Evolutionary conservation across 2,113 vertebrate species (phyloP).

Genomic region (Chionomys nivalis): DNA sequence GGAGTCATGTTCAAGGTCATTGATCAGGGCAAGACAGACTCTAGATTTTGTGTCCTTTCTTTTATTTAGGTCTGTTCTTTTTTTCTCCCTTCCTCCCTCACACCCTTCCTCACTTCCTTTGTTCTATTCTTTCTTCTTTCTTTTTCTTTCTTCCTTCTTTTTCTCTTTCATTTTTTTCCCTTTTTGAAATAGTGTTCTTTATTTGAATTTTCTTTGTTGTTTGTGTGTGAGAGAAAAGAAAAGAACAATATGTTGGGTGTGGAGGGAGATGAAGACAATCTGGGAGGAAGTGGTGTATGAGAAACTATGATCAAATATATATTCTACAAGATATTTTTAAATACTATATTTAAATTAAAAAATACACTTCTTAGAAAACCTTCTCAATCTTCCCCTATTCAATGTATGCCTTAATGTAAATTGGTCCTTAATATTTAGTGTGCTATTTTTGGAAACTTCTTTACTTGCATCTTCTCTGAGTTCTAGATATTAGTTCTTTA

Average conservation of each 20-base stretch:
- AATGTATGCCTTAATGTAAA: not conserved
- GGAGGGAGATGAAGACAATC: not conserved
- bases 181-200: not conserved
- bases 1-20: not conserved
- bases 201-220: not conserved
- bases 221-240: not conserved
- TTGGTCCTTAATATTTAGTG: not conserved
- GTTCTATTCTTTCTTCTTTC: too few species aligned
- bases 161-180: not conserved
- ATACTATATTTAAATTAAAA: not conserved
- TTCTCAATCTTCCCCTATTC: not conserved
- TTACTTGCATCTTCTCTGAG: not conserved
- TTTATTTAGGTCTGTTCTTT: not conserved
- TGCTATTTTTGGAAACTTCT: not conserved
- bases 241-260: not conserved
- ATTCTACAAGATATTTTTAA: not conserved
- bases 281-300: not conserved
- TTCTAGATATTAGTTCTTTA: not conserved
- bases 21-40: not conserved
- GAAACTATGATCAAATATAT: not conserved
- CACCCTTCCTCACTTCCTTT: not conserved
- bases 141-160: not conserved
- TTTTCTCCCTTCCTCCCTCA: not conserved
- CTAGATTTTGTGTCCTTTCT: not conserved
- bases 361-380: too few species aligned